phyloP scores from a whole-genome alignment of 2,888 invertebrate species.

The Diachrysia chrysitis region DNA sequence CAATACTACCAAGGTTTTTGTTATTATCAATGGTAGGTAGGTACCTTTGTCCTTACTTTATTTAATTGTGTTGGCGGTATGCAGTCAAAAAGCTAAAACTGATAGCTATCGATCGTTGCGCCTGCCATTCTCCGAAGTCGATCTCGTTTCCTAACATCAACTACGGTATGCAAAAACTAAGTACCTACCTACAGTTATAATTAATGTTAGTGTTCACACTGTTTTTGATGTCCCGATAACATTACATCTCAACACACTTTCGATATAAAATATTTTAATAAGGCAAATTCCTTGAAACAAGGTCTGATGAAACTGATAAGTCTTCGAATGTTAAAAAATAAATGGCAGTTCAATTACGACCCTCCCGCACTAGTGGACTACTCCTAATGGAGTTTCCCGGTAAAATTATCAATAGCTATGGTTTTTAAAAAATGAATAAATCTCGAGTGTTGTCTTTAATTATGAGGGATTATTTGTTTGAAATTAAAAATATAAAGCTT shows the following conservation, averaged over 20 bases:
- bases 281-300: neutral
- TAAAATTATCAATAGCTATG: no score
- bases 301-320: neutral
- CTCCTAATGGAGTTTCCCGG: no score
- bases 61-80: neutral
- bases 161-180: neutral
- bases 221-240: neutral
- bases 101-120: constrained; percentile 2
- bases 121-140: neutral
- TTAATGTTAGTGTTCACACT: neutral
- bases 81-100: neutral
- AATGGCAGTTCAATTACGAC: no score
- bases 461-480: neutral
- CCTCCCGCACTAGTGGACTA: no score
- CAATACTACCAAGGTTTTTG: neutral
- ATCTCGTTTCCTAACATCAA: neutral
- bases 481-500: neutral
- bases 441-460: neutral
- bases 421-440: neutral
- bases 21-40: neutral
- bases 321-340: no score
- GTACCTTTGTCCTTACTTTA: neutral
- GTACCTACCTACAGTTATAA: neutral
- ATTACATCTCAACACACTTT: neutral
- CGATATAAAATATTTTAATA: neutral